Percentiles rank a stretch among this genome's conserved stretches.
phyloP scores from a whole-genome alignment of 2,888 invertebrate species.

The Dolichomitus sp. region DNA sequence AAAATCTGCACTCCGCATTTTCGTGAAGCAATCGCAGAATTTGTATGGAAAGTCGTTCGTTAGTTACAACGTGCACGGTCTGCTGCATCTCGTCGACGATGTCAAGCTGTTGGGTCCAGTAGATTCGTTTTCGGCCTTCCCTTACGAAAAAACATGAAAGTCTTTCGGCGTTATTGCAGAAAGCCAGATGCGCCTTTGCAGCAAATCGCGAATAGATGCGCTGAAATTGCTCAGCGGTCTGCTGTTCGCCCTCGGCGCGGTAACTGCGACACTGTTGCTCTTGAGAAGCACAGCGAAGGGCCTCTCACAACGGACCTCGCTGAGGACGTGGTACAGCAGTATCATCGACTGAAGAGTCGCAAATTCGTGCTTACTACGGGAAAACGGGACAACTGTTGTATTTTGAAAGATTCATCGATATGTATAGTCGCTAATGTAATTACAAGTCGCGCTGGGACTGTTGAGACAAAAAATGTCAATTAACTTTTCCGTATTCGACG shows the following conservation, averaged over 20 bases:
- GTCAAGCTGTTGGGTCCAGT: constrained; percentile 29
- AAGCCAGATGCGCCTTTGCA: constrained; percentile 36
- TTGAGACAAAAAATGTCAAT: too few species aligned
- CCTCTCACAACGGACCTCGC: background rate
- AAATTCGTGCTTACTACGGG: background rate
- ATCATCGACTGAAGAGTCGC: constrained; percentile 2
- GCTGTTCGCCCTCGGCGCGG: background rate
- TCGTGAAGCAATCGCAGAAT: constrained; percentile 6
- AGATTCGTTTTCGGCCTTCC: background rate
- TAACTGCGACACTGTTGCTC: background rate
- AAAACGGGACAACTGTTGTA: constrained; percentile 30
- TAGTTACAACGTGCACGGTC: constrained; percentile 46
- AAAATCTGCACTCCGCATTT: constrained; percentile 22
- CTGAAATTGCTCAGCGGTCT: background rate
- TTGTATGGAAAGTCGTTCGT: constrained; percentile 36
- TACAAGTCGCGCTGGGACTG: too few species aligned
- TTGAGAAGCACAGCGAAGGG: constrained; percentile 7
- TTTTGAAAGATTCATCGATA: background rate
- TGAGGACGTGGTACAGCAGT: constrained; percentile 17
- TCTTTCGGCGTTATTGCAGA: constrained; percentile 36
- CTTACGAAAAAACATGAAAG: constrained; percentile 52
- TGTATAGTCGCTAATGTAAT: constrained; percentile 31
- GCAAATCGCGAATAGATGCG: constrained; percentile 29
- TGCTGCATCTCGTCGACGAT: constrained; percentile 21
- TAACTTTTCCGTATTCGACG: too few species aligned